These are phyloP conservation scores for Semicossyphus pulcher DNA, from an alignment of 2,113 vertebrate species.

Conservation along the genomic window DNA sequence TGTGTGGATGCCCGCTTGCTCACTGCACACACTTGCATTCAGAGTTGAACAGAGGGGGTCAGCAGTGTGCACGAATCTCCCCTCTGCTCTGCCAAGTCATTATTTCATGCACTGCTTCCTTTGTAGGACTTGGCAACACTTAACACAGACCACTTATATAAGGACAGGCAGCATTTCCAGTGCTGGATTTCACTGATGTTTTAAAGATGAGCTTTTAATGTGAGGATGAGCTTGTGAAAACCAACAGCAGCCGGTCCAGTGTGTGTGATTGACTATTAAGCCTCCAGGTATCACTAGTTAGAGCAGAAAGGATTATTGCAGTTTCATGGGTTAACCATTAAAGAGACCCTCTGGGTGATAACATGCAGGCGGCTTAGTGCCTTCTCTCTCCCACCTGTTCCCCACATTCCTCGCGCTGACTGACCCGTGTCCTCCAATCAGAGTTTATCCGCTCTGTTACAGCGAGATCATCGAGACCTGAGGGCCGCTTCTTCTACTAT, in stretches of 20 bases:
- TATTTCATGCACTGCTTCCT: conserved; percentile 65
- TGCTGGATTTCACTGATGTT: too few relatives aligned
- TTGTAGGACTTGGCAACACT: conserved; percentile 53
- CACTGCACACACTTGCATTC: background rate
- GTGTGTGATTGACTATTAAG: conserved; percentile 9
- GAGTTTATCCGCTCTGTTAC: conserved; percentile 17
- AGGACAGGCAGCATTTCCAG: conserved; percentile 10
- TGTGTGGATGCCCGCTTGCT: background rate
- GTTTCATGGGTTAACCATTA: conserved; percentile 62
- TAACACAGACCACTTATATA: conserved; percentile 39
- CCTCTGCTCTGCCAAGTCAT: conserved; percentile 46
- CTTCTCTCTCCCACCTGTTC: conserved; percentile 52
- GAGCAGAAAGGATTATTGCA: conserved; percentile 16
- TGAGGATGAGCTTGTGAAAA: conserved; percentile 9
- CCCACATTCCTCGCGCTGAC: conserved; percentile 64
- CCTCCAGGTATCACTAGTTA: background rate
- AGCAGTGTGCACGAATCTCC: conserved; percentile 16
- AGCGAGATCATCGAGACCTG: background rate
- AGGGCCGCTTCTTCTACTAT: background rate
- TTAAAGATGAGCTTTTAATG: conserved; percentile 7
- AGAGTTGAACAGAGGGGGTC: conserved; percentile 42
- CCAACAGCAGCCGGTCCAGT: background rate
- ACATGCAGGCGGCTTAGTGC: conserved; percentile 16
- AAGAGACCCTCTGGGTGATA: conserved; percentile 17
- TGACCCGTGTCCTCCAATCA: conserved; percentile 66